A percentile compares a stretch with the other conserved stretches of the same genome.
phyloP scores from a whole-genome alignment of 2,113 vertebrate species.

The Odontesthes bonariensis region DNA sequence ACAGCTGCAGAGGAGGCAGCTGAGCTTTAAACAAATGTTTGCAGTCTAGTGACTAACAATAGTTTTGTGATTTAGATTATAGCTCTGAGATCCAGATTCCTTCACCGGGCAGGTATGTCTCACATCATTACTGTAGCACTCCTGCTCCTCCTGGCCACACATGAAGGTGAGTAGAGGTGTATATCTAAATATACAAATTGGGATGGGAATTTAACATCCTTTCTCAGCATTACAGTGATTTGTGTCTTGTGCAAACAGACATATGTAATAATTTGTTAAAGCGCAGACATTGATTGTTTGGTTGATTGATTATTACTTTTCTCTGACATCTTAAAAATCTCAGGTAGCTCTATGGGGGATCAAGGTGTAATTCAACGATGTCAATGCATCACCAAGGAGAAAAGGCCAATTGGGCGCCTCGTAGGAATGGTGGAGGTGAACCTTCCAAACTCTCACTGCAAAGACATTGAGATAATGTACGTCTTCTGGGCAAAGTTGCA shows the following conservation, averaged over 20 bases:
- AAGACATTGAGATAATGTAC: constrained; percentile 87
- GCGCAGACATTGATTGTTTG: background rate
- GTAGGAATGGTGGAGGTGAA: constrained; percentile 81
- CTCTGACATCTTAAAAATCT: constrained; percentile 2
- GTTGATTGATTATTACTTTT: background rate
- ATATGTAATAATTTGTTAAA: background rate
- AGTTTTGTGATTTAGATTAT: background rate
- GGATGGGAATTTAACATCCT: background rate
- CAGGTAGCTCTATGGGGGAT: constrained; percentile 57
- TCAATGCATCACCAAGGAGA: constrained; percentile 81
- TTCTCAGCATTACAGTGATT: background rate
- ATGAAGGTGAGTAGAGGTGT: constrained; percentile 77
- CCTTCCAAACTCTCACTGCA: constrained; percentile 84
- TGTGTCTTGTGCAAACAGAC: background rate
- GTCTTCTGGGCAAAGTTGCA: constrained; percentile 26
- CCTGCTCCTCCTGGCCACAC: constrained; percentile 59
- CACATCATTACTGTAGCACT: constrained; percentile 41
- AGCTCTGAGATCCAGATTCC: background rate
- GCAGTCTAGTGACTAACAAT: background rate
- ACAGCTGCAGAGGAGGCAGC: background rate
- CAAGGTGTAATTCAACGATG: constrained; percentile 80
- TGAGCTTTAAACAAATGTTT: background rate
- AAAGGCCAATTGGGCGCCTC: constrained; percentile 72
- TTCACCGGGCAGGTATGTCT: constrained; percentile 31
- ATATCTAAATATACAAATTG: background rate